phyloP scores from a whole-genome alignment of 1,140 invertebrate genomes.

The Spodoptera litura region DNA sequence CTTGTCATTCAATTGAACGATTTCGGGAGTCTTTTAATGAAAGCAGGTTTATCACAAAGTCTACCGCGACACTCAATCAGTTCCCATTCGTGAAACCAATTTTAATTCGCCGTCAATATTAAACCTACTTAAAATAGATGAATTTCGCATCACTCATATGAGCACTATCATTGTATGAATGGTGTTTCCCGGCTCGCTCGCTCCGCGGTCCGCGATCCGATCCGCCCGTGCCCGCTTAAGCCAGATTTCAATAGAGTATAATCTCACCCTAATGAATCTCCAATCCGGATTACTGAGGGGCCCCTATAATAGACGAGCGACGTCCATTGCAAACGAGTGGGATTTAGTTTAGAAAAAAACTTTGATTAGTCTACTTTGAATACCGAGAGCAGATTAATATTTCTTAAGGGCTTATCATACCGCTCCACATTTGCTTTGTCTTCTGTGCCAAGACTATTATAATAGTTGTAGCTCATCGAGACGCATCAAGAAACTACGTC shows the following conservation, averaged over 20 bases:
- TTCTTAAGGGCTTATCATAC: neutral
- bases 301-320: conserved; percentile 73
- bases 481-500: conserved; percentile 53
- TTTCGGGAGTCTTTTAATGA: no score
- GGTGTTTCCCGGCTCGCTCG: neutral
- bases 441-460: conserved; percentile 8
- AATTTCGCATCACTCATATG: conserved; percentile 40
- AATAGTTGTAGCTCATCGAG: conserved; percentile 24
- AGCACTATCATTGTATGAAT: conserved; percentile 43
- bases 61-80: neutral
- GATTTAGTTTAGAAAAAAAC: conserved; percentile 77
- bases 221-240: conserved; percentile 72
- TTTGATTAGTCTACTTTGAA: conserved; percentile 69
- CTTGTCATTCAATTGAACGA: no score
- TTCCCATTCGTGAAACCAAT: conserved; percentile 2
- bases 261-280: conserved; percentile 87
- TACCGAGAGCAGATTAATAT: conserved; percentile 31
- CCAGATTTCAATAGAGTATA: conserved; percentile 87
- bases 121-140: conserved; percentile 37
- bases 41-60: neutral
- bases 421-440: neutral
- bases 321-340: conserved; percentile 71
- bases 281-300: conserved; percentile 83
- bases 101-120: conserved; percentile 27
- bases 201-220: conserved; percentile 45